These are phyloP conservation scores for Lepilemur ruficaudatus DNA, from an alignment of 2,797 vertebrate genomes.

Conservation along the genomic window DNA sequence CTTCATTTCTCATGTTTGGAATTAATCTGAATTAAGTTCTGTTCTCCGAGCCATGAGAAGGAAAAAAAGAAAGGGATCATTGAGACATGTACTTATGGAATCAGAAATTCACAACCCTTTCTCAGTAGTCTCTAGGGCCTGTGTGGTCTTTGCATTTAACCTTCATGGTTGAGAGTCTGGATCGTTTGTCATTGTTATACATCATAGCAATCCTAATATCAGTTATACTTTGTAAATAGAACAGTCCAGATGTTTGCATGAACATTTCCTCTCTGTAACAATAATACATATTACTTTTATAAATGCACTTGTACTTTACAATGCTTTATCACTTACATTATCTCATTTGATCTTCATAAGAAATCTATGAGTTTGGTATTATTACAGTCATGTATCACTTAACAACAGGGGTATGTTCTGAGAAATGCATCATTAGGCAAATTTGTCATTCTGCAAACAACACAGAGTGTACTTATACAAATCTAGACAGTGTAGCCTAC, in stretches of 20 bases:
- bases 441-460: not conserved
- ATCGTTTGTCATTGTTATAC: not conserved
- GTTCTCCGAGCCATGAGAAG: not conserved
- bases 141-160: not conserved
- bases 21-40: conserved; percentile 19
- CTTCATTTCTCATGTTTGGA: conserved; percentile 29
- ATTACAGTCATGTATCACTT: not conserved
- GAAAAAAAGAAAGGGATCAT: not conserved
- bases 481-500: not conserved
- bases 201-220: not conserved
- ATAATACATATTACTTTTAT: not conserved
- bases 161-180: not conserved
- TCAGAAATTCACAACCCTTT: not conserved
- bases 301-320: not conserved
- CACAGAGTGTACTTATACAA: not conserved
- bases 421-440: not conserved
- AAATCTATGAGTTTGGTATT: not conserved
- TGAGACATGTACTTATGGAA: not conserved
- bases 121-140: not conserved
- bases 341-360: conserved; percentile 14
- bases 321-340: conserved; percentile 8
- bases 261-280: not conserved
- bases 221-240: not conserved
- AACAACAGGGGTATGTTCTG: not conserved
- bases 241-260: not conserved